Percentiles rank a stretch among this genome's conserved stretches.
These are phyloP conservation scores for Chesias legatella DNA, from an alignment of 2,888 invertebrate species.

Conservation along the genomic window DNA sequence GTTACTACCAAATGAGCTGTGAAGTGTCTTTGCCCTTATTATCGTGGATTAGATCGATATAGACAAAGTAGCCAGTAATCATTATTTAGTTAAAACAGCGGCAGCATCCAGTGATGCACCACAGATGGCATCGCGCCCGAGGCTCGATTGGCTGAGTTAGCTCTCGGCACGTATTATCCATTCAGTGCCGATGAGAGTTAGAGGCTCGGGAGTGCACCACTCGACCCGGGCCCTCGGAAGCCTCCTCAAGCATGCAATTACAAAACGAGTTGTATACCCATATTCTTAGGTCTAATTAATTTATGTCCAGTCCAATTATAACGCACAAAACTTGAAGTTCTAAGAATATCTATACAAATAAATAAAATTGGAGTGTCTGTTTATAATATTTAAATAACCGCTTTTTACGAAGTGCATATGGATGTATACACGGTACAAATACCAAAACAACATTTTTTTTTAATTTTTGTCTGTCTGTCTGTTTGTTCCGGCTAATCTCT, in stretches of 20 bases:
- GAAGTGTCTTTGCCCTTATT: not conserved
- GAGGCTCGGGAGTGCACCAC: constrained; percentile 37
- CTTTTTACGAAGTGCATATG: no score
- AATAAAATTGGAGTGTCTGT: no score
- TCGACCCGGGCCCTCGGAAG: constrained; percentile 36
- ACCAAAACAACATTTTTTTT: no score
- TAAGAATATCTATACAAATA: no score
- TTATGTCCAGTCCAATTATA: constrained; percentile 7
- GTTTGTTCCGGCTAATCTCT: no score
- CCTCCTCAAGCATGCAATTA: constrained; percentile 50
- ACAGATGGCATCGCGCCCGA: constrained; percentile 41
- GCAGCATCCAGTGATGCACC: constrained; percentile 46
- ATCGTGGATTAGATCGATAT: not conserved
- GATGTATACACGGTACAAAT: no score
- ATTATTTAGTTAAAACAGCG: constrained; percentile 15
- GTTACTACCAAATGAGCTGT: no score
- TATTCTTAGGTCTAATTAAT: constrained; percentile 39
- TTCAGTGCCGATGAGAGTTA: constrained; percentile 53
- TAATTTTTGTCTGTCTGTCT: no score
- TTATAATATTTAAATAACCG: no score
- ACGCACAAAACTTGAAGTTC: not conserved
- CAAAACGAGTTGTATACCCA: constrained; percentile 41
- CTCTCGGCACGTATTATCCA: constrained; percentile 67
- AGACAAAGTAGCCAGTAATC: not conserved
- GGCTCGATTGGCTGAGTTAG: constrained; percentile 69